Base-by-base conservation (phyloP, 2,113 vertebrate species). In the Cariama cristata region DNA sequence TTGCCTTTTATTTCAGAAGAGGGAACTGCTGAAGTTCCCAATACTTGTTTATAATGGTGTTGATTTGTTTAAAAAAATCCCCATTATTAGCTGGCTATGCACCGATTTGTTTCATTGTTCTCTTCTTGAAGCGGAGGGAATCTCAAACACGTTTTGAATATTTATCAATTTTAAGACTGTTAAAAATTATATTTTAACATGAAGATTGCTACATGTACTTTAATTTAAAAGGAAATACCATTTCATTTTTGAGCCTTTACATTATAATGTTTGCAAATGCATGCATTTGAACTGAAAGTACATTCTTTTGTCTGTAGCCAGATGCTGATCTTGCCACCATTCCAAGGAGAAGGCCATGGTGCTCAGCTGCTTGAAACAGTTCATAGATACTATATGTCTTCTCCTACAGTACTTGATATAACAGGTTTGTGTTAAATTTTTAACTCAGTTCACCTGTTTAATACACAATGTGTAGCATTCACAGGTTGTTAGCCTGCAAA, bases 311-410 rank as follows among this genome's bases (percentile, higher is more conserved):
- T 96, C 82, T 98, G 17, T 98, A 99, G 99, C 98, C 99, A 99
- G 98, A 99, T 99, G 99, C 98, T 99, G 98, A 98, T 99, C 98
- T 98, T 99, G 96, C 99, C 99, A 96, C 99, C 99, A 19, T 99
- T 99, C 98, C 99, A 99, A 98, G 99, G 99, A 98, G 99, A 99
- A 98, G 99, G 99, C 91, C 99, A 99, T 63, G 99, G 99, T 91
- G 99, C 99, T 96, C 99, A 99, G 96, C 99, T 99, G 97, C 98
- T 99, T 97, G 99, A 99, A 98, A 99, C 99, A 22, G 99, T 99
- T 91, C 99, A 99, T 96, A 99, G 98, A 98, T 99, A 99, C 95
- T 99, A 99, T 95, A 99, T 99, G 98, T 98, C 98, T 82, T 98
- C 98, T 86, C 98, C 99, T 96, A 98, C 98, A 95, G 99, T 99